Conservation (phyloP, 2,888 invertebrate species). For the Calameuta filiformis region DNA sequence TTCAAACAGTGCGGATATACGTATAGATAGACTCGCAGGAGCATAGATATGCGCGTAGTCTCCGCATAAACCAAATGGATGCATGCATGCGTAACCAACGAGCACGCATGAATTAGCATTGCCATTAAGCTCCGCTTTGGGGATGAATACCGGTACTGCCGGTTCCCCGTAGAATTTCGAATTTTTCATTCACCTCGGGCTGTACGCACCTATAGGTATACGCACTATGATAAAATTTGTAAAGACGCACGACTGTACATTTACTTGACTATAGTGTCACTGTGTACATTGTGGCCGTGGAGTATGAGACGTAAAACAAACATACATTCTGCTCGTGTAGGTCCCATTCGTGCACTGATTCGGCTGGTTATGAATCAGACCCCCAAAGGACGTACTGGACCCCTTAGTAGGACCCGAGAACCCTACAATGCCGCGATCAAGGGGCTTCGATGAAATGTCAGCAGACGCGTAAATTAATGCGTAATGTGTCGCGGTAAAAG, state of each 20-base stretch:
- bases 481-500: constrained; percentile 20
- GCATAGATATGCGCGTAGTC: not conserved
- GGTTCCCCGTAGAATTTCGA: not conserved
- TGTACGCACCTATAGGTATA: not conserved
- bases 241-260: not conserved
- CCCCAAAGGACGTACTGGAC: not conserved
- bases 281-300: not conserved
- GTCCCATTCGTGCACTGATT: not conserved
- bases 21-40: not conserved
- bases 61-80: not conserved
- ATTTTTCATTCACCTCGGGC: not conserved
- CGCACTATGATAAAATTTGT: not conserved
- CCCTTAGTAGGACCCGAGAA: not conserved
- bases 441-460: constrained; percentile 20
- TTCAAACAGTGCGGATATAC: not conserved
- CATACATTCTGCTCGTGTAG: constrained; percentile 9
- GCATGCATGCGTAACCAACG: not conserved
- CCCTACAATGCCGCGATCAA: not conserved
- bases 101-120: not conserved
- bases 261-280: not conserved
- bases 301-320: constrained; percentile 25
- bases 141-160: not conserved
- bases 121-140: not conserved
- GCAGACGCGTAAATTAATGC: constrained; percentile 26
- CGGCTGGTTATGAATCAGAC: not conserved